Evolutionary conservation across 2,113 vertebrate species (phyloP), one percentile per base, ranked within the genome.

Genomic region (Myiozetetes cayanensis): DNA sequence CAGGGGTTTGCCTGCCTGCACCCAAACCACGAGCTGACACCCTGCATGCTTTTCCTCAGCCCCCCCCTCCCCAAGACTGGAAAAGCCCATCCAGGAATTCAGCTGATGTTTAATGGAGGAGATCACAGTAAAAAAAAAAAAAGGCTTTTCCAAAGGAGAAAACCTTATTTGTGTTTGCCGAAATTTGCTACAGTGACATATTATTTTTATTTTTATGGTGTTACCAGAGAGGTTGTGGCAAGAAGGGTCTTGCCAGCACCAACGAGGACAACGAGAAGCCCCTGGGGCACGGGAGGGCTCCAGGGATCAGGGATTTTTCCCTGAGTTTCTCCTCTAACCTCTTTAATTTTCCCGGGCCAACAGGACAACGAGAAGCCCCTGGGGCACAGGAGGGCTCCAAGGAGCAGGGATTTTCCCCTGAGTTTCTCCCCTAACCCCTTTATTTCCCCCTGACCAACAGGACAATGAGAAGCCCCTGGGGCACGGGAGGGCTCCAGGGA

Each of bases 201-300:
- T 85, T 95, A 85, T 41, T 94, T 91, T 83, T 85, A 37, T 94
- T 93, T 83, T 85, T 84, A 81, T 58, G 39, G 41, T 49, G 14
- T 30, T 78, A 44, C 83, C 12, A 58, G 56, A 87, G 56, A 71
- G 76, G 63, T 37, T 35, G 22, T 44, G 52, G 43, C 31, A 83
- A 87, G 22, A 56, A 75, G 37, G 76, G 25, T 35, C 4, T 61
- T 46, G 44, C 44, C 9, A 19, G 44, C 44, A 21, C 44, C 8
- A 46, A 21, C 44, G 14, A 18, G 33, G 43, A 46, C 19, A 10
- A 46, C 21, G 44, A 46, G 37, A 66, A 78, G 62, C 39, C 39
- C 39, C 39, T 12, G 39, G 39, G 39, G 39, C 10, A 39, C 39
- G 11, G 39, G 39, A 39, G 39, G 39, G 39, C 39, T 39, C 39